These are phyloP conservation scores for Buathra laborator DNA, from an alignment of 2,888 invertebrate genomes.

Conservation along the genomic window DNA sequence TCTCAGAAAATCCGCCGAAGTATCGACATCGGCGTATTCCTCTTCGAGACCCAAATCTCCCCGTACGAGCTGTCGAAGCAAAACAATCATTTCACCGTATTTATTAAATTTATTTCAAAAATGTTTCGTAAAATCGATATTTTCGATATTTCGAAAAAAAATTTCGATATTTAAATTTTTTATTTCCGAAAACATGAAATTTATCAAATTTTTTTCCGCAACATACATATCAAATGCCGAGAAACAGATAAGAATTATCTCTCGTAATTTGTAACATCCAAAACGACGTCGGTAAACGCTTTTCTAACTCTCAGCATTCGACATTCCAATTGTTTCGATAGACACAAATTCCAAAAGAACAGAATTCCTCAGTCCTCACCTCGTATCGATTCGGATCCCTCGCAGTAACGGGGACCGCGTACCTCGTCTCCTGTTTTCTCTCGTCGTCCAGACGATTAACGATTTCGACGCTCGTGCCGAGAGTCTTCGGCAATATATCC, in stretches of 20 bases:
- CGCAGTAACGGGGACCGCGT: constrained; percentile 21
- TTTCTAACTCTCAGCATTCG: neutral
- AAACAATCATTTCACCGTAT: neutral
- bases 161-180: no score
- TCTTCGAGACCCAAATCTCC: constrained; percentile 60
- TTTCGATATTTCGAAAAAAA: no score
- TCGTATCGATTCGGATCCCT: constrained; percentile 55
- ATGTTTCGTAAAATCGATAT: no score
- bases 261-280: no score
- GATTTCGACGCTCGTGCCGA: constrained; percentile 47
- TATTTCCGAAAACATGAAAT: no score
- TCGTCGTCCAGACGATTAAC: constrained; percentile 65
- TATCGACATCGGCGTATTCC: constrained; percentile 65
- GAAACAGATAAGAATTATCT: no score
- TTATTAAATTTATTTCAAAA: no score
- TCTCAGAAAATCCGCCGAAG: constrained; percentile 66
- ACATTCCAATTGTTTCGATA: neutral
- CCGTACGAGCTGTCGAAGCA: constrained; percentile 51
- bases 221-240: no score
- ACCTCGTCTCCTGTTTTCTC: constrained; percentile 32
- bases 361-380: constrained; percentile 24
- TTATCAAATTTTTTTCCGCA: no score
- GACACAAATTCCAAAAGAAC: neutral
- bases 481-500: constrained; percentile 46
- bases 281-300: neutral